A percentile compares a stretch with the other conserved stretches of the same genome.
Evolutionary conservation across 2,113 vertebrate genomes (phyloP).

Genomic region (Donacobius atricapilla): DNA sequence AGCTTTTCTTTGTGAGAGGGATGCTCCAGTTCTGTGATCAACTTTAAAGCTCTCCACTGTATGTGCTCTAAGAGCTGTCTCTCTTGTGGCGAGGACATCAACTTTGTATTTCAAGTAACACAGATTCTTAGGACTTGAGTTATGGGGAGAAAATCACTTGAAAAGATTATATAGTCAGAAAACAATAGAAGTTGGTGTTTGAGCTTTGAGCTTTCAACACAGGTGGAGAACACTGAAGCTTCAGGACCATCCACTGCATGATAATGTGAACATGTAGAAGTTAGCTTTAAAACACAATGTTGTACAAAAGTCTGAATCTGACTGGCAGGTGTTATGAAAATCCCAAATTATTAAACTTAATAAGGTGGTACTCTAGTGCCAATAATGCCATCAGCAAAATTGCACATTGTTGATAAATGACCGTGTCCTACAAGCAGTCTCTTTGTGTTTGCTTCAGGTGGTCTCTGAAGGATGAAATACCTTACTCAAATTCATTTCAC

Average conservation of each 20-base stretch:
- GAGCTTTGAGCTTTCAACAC: neutral
- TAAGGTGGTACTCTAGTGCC: neutral
- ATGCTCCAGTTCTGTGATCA: neutral
- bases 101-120: neutral
- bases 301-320: neutral
- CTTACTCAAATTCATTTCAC: neutral
- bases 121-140: neutral
- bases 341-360: neutral
- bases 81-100: neutral
- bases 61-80: neutral
- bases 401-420: neutral
- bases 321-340: neutral
- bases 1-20: neutral
- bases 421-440: neutral
- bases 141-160: neutral
- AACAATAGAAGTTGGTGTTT: neutral
- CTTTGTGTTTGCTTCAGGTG: neutral
- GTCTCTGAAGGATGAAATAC: neutral
- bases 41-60: neutral
- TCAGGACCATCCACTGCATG: fast-evolving
- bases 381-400: neutral
- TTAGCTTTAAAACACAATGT: neutral
- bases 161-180: neutral
- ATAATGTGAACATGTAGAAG: fast-evolving
- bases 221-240: neutral